Evolutionary conservation across 2,797 vertebrate genomes (phyloP), one percentile per base, ranked within the genome.

Genomic region (Typhlichthys subterraneus): DNA sequence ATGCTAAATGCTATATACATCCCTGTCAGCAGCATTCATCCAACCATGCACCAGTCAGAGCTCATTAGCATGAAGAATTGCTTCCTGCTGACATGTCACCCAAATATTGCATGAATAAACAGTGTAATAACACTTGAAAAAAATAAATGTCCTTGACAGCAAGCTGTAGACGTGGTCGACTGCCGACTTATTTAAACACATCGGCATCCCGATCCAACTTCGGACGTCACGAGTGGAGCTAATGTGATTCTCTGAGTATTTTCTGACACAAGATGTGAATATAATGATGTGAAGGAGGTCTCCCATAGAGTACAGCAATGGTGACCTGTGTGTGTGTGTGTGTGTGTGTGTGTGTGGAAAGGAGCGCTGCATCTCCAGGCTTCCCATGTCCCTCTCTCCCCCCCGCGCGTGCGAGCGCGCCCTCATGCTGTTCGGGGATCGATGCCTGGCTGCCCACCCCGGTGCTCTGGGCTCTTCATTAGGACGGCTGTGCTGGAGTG

Each of bases 401-500:
- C 76, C 82, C 61, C 76, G 23, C 0, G 23, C 4, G 23, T 29
- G 23, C 23, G 23, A 29, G 23, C 23, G 4, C 23, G 4, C 67
- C 86, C 82, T 84, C 78, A 67, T 60, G 53, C 57, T 69, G 68
- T 69, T 69, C 60, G 70, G 55, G 79, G 76, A 91, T 91, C 78
- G 77, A 90, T 91, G 79, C 59, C 68, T 46, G 68, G 65, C 73
- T 75, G 57, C 61, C 75, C 54, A 53, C 83, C 77, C 75, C 77
- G 64, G 53, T 73, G 80, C 75, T 75, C 67, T 19, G 59, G 77
- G 67, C 86, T 85, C 88, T 88, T 90, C 85, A 92, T 92, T 91
- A 91, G 75, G 65, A 53, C 61, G 1, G 54, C 76, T 59, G 83
- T 73, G 82, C 75, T 55, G 42, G 70, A 83, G 77, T 66, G 65